These are phyloP conservation scores for Pungitius pungitius DNA, from an alignment of 2,113 vertebrate species.

Conservation along the genomic window DNA sequence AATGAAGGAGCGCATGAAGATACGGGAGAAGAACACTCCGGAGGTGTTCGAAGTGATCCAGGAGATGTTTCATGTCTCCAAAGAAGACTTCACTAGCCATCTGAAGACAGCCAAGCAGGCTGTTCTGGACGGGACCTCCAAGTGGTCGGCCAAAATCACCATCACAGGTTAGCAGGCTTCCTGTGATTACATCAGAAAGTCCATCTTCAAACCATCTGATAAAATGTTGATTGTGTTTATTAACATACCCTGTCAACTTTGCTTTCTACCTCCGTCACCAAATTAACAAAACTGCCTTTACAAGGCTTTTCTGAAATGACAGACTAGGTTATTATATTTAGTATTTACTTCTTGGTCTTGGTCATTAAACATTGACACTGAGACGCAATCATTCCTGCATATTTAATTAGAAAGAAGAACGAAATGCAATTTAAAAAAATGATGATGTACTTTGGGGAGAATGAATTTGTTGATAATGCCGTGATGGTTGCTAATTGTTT, in stretches of 20 bases:
- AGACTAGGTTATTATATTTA: constrained; percentile 27
- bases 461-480: constrained; percentile 3
- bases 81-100: constrained; percentile 89
- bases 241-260: constrained; percentile 12
- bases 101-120: constrained; percentile 94
- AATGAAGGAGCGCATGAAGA: constrained; percentile 99
- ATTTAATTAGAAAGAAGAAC: constrained; percentile 24
- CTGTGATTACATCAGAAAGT: not conserved
- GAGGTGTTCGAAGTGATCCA: constrained; percentile 97
- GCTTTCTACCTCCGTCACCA: not conserved
- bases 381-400: constrained; percentile 3
- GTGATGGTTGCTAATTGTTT: not conserved
- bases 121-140: constrained; percentile 95
- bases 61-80: constrained; percentile 93
- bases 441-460: constrained; percentile 8
- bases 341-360: constrained; percentile 22
- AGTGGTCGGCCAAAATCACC: constrained; percentile 98
- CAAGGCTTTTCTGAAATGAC: constrained; percentile 5
- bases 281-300: constrained; percentile 35
- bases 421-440: not conserved
- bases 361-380: constrained; percentile 40
- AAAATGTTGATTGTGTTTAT: not conserved
- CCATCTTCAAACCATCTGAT: not conserved
- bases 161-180: constrained; percentile 88
- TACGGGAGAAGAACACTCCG: constrained; percentile 93